Conservation (phyloP, 2,797 vertebrate species). For the Varecia variegata region DNA sequence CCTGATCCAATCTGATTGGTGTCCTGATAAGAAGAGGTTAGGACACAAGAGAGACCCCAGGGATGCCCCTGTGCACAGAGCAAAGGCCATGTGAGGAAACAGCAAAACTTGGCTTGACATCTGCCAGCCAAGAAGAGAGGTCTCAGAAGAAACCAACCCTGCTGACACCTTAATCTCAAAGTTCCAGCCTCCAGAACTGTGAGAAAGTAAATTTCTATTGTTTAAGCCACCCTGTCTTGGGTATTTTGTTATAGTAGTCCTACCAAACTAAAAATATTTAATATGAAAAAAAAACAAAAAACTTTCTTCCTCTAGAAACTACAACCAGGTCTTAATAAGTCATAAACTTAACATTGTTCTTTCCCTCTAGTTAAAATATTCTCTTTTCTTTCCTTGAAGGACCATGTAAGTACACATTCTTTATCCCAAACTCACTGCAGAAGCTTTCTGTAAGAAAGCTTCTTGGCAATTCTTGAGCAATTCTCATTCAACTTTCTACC, state of each 20-base stretch:
- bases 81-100: background rate
- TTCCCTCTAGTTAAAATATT: background rate
- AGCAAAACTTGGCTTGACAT: too few species aligned
- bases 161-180: background rate
- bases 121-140: background rate
- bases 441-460: background rate
- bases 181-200: background rate
- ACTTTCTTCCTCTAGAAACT: background rate
- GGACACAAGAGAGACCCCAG: fast-evolving
- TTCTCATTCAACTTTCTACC: background rate
- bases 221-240: background rate
- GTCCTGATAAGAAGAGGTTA: background rate
- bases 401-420: background rate
- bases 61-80: background rate
- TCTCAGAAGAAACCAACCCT: background rate
- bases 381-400: background rate
- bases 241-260: background rate
- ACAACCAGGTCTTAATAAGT: background rate
- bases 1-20: background rate
- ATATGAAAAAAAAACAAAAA: background rate
- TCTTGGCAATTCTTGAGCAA: background rate
- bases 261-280: background rate
- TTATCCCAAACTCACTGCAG: background rate
- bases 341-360: background rate
- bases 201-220: background rate